Evolutionary conservation across 2,113 vertebrate species (phyloP).

Genomic region (Myocastor coypus): DNA sequence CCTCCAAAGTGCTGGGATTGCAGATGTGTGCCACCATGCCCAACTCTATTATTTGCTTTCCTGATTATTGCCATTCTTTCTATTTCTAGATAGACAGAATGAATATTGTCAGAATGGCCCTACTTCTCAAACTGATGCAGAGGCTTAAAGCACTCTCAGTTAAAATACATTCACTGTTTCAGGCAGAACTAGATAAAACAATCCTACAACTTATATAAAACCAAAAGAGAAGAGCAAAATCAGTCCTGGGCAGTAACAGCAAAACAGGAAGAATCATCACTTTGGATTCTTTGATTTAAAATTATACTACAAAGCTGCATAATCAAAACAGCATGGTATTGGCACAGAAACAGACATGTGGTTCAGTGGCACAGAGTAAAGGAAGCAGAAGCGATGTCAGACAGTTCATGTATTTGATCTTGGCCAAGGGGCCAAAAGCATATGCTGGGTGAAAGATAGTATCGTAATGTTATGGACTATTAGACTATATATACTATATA

Average conservation of each 20-base stretch:
- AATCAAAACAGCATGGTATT: not conserved
- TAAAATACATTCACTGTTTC: not conserved
- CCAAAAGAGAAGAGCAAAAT: not conserved
- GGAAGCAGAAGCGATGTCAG: not conserved
- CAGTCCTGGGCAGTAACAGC: not conserved
- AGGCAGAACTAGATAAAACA: not conserved
- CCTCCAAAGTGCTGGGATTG: no score
- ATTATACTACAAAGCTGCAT: not conserved
- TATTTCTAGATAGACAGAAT: not conserved
- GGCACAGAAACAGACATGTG: not conserved
- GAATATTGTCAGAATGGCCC: not conserved
- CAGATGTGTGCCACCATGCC: no score
- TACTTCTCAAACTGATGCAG: not conserved
- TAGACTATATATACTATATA: no score
- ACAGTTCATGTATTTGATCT: not conserved
- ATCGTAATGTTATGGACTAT: not conserved
- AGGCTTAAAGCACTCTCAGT: not conserved
- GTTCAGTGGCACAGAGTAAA: not conserved
- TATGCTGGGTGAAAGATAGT: not conserved
- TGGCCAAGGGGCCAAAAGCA: not conserved
- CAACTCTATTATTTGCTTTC: not conserved
- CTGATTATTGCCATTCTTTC: not conserved
- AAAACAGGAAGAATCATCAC: not conserved
- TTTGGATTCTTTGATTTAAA: not conserved
- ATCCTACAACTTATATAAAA: not conserved